A percentile compares a stretch with the other conserved stretches of the same genome.
phyloP scores from a whole-genome alignment of 2,113 vertebrate genomes.

The Quiscalus mexicanus region DNA sequence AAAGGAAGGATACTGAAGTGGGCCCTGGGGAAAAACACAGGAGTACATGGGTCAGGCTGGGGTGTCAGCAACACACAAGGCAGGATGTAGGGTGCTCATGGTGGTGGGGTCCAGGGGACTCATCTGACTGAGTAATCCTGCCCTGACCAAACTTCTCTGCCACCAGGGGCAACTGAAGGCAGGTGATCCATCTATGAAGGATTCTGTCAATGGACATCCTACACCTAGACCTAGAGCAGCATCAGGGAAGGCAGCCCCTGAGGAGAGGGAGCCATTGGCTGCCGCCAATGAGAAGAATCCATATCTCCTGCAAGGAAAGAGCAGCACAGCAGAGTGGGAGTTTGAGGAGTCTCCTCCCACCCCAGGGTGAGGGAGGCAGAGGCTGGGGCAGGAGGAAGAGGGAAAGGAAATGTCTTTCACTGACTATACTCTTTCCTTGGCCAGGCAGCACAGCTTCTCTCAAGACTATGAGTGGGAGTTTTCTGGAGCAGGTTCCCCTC shows the following conservation, averaged over 20 bases:
- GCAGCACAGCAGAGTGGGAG: constrained; percentile 26
- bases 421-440: not conserved
- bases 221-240: not conserved
- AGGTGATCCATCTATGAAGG: not conserved
- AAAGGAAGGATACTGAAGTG: not conserved
- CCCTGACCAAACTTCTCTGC: not conserved
- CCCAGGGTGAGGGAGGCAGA: constrained; percentile 49
- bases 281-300: constrained; percentile 23
- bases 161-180: constrained; percentile 45
- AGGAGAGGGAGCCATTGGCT: not conserved
- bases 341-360: constrained; percentile 3
- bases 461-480: constrained; percentile 79
- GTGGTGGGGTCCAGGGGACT: not conserved
- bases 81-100: not conserved
- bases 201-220: not conserved
- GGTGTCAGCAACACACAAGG: not conserved
- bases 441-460: constrained; percentile 76
- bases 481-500: constrained; percentile 44
- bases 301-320: not conserved
- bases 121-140: not conserved
- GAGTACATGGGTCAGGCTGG: not conserved
- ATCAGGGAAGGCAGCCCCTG: not conserved
- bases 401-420: not conserved
- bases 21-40: not conserved
- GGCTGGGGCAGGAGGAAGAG: not conserved